Evolutionary conservation across 2,113 vertebrate species (phyloP).

Genomic region (Paraplagusia blochii): DNA sequence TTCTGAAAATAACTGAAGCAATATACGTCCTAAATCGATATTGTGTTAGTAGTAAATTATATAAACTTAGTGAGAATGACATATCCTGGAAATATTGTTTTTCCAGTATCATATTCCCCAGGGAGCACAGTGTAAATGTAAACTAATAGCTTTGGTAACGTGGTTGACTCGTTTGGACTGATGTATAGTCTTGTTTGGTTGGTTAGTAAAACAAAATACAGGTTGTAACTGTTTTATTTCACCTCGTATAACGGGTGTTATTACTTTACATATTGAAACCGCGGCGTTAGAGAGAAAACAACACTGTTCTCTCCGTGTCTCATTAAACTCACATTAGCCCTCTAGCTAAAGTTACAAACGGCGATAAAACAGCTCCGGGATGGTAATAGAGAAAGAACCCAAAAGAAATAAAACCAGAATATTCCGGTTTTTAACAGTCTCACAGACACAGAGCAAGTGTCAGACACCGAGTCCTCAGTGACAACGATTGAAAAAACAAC

Average conservation of each 20-base stretch:
- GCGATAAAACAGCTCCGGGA: background rate
- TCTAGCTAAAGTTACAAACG: slow-evolving; percentile 2
- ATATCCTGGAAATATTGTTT: background rate
- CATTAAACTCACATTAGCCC: slow-evolving; percentile 15
- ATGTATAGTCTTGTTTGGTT: no score
- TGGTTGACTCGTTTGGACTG: background rate
- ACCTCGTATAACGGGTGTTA: background rate
- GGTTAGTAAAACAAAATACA: no score
- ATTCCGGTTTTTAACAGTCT: no score
- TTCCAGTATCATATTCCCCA: slow-evolving; percentile 1
- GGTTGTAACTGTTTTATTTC: no score
- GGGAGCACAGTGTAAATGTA: background rate
- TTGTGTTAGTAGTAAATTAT: no score
- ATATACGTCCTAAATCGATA: no score
- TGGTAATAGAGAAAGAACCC: background rate
- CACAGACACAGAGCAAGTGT: background rate
- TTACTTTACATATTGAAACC: no score
- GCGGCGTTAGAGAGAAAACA: no score
- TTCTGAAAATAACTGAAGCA: no score
- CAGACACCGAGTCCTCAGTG: slow-evolving; percentile 2
- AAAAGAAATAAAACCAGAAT: background rate
- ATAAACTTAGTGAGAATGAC: no score
- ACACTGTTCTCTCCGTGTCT: no score
- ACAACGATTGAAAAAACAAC: slow-evolving; percentile 2
- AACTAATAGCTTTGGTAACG: background rate